A percentile compares a stretch with the other conserved stretches of the same genome.
These are phyloP conservation scores for Mesorhabditis sp. DNA, from an alignment of 2,888 invertebrate species.

Conservation along the genomic window DNA sequence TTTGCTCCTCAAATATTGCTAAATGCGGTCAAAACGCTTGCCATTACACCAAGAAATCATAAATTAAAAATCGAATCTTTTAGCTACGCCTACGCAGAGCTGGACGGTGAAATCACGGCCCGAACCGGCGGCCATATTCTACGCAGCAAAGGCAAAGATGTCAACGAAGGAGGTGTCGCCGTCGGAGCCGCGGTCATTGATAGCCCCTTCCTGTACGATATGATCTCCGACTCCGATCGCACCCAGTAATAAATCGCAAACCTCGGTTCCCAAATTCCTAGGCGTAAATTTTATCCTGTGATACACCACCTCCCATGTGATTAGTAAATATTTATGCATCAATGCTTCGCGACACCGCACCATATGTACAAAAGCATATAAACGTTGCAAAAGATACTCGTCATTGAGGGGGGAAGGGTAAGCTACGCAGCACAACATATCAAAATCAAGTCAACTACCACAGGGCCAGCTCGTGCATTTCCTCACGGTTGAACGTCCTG, in stretches of 20 bases:
- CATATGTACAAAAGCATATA: no score
- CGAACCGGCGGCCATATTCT: slow-evolving; percentile 49
- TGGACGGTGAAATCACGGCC: slow-evolving; percentile 20
- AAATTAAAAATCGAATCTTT: no score
- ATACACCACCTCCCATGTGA: no score
- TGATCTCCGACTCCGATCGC: slow-evolving; percentile 10
- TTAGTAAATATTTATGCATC: no score
- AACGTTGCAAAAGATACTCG: no score
- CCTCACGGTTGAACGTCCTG: slow-evolving; percentile 45
- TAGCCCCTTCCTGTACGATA: slow-evolving; percentile 41
- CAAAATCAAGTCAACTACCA: slow-evolving; percentile 22
- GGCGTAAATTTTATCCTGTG: no score
- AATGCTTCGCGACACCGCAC: no score
- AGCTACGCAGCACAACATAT: no score
- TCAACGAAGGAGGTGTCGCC: slow-evolving; percentile 53
- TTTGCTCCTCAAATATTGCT: background rate
- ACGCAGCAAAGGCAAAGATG: slow-evolving; percentile 49
- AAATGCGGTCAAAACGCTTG: background rate
- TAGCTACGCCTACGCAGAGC: slow-evolving; percentile 29
- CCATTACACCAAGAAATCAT: no score
- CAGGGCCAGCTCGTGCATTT: slow-evolving; percentile 42
- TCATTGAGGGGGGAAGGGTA: no score
- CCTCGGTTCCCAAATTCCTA: no score
- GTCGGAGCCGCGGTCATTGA: slow-evolving; percentile 55
- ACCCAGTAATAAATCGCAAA: background rate